phyloP scores from a whole-genome alignment of 1,140 invertebrate species.

The Drosophila orosa region DNA sequence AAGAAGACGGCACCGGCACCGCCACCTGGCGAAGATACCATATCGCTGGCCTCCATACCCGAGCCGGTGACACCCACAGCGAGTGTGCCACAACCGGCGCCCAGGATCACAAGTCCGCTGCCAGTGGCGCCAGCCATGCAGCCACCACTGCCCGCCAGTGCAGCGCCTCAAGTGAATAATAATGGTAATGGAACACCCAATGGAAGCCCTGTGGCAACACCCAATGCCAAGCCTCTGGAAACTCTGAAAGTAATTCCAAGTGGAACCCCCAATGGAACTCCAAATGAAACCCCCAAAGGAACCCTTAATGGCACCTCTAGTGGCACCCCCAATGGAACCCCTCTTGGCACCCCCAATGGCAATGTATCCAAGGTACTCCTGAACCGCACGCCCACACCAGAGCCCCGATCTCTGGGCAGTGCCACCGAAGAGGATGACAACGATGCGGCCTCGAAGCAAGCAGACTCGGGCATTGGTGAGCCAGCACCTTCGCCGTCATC shows the following conservation, averaged over 20 bases:
- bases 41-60: conserved; percentile 58
- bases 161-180: conserved; percentile 20
- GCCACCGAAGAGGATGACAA: conserved; percentile 62
- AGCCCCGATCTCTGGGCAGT: conserved; percentile 72
- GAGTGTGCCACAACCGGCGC: conserved; percentile 61
- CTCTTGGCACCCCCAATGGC: conserved; percentile 13
- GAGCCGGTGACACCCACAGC: conserved; percentile 28
- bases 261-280: not conserved
- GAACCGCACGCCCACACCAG: conserved; percentile 78
- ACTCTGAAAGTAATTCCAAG: too few relatives aligned
- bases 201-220: conserved; percentile 15
- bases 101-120: conserved; percentile 61
- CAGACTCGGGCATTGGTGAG: conserved; percentile 78
- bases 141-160: conserved; percentile 32
- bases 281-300: conserved; percentile 9
- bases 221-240: conserved; percentile 10
- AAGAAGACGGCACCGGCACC: conserved; percentile 80
- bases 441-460: conserved; percentile 73
- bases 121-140: not conserved
- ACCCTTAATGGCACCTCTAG: conserved; percentile 14
- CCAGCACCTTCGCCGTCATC: conserved; percentile 68
- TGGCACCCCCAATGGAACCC: not conserved
- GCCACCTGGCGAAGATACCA: conserved; percentile 59
- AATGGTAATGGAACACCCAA: conserved; percentile 9
- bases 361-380: conserved; percentile 78